Percentiles rank a stretch among this genome's conserved stretches.
Conservation (phyloP, 2,797 vertebrate genomes). For the Bryconaethiops microstoma region DNA sequence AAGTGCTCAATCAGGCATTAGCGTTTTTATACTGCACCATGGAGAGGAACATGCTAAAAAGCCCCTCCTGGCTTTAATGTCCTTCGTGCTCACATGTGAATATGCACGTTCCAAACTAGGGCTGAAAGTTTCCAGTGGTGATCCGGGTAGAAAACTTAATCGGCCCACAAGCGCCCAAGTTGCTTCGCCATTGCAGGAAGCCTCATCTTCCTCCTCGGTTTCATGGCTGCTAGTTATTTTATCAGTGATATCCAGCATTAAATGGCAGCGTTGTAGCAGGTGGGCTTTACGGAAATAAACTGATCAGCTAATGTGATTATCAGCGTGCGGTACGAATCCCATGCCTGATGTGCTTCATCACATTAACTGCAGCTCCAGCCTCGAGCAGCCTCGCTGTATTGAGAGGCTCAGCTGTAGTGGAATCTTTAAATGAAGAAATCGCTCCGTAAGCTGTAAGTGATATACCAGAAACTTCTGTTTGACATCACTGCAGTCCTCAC, state of each 20-base stretch:
- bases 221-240: background rate
- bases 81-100: conserved; percentile 30
- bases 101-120: background rate
- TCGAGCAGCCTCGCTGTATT: background rate
- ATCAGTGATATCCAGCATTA: conserved; percentile 8
- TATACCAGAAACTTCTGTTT: conserved; percentile 48
- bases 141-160: background rate
- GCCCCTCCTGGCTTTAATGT: conserved; percentile 22
- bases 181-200: background rate
- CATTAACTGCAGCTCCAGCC: conserved; percentile 21
- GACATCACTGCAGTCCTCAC: conserved; percentile 46
- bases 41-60: conserved; percentile 43
- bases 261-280: conserved; percentile 43
- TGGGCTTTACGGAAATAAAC: conserved; percentile 52
- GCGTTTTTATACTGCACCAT: conserved; percentile 36
- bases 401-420: conserved; percentile 44
- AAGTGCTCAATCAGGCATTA: conserved; percentile 66
- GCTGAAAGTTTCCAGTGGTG: background rate
- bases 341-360: conserved; percentile 8
- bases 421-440: conserved; percentile 50
- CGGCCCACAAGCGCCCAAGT: background rate
- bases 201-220: background rate
- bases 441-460: conserved; percentile 33
- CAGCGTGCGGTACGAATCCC: conserved; percentile 43
- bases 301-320: conserved; percentile 46